These are phyloP conservation scores for Pseudochromis fuscus DNA, from an alignment of 2,797 vertebrate species.

Conservation along the genomic window DNA sequence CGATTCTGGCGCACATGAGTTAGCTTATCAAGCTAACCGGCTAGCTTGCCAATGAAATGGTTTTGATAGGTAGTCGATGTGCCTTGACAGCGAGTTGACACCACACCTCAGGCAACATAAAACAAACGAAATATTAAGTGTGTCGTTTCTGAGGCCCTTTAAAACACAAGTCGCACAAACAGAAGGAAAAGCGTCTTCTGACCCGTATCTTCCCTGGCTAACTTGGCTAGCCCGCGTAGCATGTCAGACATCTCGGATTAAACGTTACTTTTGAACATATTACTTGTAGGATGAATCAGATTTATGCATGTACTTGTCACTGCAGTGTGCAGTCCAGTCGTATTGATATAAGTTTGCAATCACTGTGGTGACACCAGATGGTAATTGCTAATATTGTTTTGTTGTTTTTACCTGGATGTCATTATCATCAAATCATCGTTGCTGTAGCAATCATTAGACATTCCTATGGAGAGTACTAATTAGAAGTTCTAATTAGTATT, in stretches of 20 bases:
- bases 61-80: slow-evolving; percentile 19
- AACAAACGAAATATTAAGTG: fast-evolving
- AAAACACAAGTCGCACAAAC: background rate
- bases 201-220: slow-evolving; percentile 57
- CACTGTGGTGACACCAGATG: background rate
- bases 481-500: background rate
- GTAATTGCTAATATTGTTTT: slow-evolving; percentile 7
- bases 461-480: slow-evolving; percentile 24
- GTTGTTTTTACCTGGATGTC: slow-evolving; percentile 14
- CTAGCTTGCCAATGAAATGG: slow-evolving; percentile 54
- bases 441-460: slow-evolving; percentile 32
- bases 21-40: slow-evolving; percentile 73
- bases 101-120: background rate
- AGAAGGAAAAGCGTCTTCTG: background rate
- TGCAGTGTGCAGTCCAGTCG: background rate
- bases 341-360: background rate
- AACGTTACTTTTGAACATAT: background rate
- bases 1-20: slow-evolving; percentile 82
- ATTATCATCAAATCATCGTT: slow-evolving; percentile 17
- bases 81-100: slow-evolving; percentile 8
- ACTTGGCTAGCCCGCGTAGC: slow-evolving; percentile 56
- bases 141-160: background rate
- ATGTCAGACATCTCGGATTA: background rate
- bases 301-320: background rate
- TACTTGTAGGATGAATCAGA: background rate